Evolutionary conservation across 2,797 vertebrate genomes (phyloP).

Genomic region (Staurois parvus): DNA sequence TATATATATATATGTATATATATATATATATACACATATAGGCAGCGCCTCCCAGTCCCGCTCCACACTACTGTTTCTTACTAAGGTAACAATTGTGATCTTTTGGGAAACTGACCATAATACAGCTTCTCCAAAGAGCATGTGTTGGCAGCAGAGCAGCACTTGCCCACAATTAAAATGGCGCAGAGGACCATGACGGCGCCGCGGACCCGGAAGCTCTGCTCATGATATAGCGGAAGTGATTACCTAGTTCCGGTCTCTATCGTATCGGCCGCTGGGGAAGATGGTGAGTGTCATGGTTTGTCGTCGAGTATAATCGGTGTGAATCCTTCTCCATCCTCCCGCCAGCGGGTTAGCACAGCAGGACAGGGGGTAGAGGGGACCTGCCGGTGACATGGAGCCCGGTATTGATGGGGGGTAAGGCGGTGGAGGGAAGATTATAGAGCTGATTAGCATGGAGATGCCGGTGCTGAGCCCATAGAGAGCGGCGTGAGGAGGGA

Average conservation of each 20-base stretch:
- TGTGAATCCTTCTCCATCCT: slow-evolving; percentile 69
- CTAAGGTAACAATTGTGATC: too few species aligned
- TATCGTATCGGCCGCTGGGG: slow-evolving; percentile 76
- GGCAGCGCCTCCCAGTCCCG: too few species aligned
- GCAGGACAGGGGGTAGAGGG: fast-evolving
- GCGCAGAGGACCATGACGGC: neutral
- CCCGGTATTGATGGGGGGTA: neutral
- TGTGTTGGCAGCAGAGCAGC: neutral
- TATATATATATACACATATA: too few species aligned
- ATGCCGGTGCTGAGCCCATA: too few species aligned
- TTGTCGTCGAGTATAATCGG: slow-evolving; percentile 68
- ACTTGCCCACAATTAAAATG: slow-evolving; percentile 37
- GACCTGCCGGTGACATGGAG: fast-evolving
- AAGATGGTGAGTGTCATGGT: slow-evolving; percentile 79
- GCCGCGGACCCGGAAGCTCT: slow-evolving; percentile 65
- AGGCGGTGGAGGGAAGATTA: neutral
- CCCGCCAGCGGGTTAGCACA: fast-evolving
- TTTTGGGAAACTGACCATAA: too few species aligned
- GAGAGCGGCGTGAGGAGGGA: too few species aligned
- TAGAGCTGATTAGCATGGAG: neutral
- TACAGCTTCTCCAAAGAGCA: neutral
- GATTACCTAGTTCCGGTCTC: slow-evolving; percentile 73
- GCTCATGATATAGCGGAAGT: slow-evolving; percentile 69
- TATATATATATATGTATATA: too few species aligned
- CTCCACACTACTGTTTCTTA: too few species aligned